These are phyloP conservation scores for Oncorhynchus gorbuscha DNA, from an alignment of 2,113 vertebrate genomes.

Conservation along the genomic window DNA sequence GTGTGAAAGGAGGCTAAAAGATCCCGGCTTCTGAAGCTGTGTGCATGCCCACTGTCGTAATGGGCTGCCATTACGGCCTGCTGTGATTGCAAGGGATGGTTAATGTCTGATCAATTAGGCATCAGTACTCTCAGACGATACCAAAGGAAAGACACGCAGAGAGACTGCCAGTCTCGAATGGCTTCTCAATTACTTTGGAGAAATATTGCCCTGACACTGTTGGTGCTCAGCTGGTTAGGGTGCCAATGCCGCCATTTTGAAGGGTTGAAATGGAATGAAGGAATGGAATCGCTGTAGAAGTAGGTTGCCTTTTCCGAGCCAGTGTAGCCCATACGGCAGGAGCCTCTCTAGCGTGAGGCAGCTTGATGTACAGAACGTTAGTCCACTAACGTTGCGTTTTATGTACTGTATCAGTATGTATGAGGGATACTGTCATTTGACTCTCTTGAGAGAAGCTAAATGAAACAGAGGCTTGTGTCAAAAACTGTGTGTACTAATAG, in stretches of 20 bases:
- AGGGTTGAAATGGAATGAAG: slow-evolving; percentile 4
- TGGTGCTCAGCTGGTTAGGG: slow-evolving; percentile 15
- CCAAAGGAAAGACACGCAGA: slow-evolving; percentile 40
- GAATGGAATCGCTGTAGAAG: neutral
- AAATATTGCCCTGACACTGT: neutral
- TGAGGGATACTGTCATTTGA: too few species aligned
- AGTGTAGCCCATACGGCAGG: too few species aligned
- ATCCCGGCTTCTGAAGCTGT: neutral
- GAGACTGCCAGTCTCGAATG: slow-evolving; percentile 49
- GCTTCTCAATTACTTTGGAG: slow-evolving; percentile 39
- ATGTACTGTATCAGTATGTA: too few species aligned
- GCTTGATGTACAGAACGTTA: too few species aligned
- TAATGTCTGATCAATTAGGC: slow-evolving; percentile 42
- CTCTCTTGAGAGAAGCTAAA: too few species aligned
- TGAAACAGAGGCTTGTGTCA: too few species aligned
- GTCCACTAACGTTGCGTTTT: too few species aligned
- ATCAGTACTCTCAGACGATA: slow-evolving; percentile 22
- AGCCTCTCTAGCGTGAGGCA: too few species aligned
- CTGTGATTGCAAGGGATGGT: slow-evolving; percentile 14
- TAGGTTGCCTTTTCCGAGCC: neutral
- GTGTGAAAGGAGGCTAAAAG: slow-evolving; percentile 8
- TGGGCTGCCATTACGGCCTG: slow-evolving; percentile 37
- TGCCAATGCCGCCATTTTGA: slow-evolving; percentile 28
- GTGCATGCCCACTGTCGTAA: slow-evolving; percentile 21
- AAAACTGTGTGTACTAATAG: neutral